Evolutionary conservation across 1,140 invertebrate species (phyloP), one percentile per base, ranked within the genome.

Genomic region (Reticulitermes speratus): DNA sequence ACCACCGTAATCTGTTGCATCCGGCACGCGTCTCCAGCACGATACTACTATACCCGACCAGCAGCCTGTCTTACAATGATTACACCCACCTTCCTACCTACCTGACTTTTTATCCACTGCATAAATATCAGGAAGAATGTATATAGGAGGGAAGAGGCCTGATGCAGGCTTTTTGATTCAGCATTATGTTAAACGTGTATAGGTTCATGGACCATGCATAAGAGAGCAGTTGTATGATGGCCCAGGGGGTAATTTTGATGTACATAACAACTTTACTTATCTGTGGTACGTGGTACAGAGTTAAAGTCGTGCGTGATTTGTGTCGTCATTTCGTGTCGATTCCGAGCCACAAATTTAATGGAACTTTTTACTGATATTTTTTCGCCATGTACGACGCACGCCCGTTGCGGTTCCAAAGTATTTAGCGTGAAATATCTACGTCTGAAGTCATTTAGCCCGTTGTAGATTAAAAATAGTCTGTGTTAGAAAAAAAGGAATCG

Each of bases 91-190:
- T 75, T 25, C n/a, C 65, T 30, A 75, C 65, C 65, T 75, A 75
- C 65, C 65, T 75, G 65, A 75, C 65, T 75, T 75, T 75, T 75
- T 75, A 75, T 75, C n/a, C 65, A 75, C 65, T 75, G 65, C 65
- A 75, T 75, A 75, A 75, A 75, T 75, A 75, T 75, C 65, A 75
- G 19, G 65, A 75, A 75, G 25, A 75, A 75, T 75, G 65, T 25
- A 30, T 75, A 75, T n/a, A 75, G n/a, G n/a, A 8, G 7, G 19
- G 59, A 23, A 23, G 6, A 19, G 7, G 59, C 59, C 21, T 65
- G 59, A 30, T 75, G 0, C n/a, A 75, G 65, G 25, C n/a, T 75
- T 30, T 16, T 59, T 59, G 14, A 2, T 75, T 75, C 25, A 75
- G n/a, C 65, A 75, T 75, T 25, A 38, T 38, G 38, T 38, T 38